Base-by-base conservation (phyloP, 2,888 invertebrate species). In the Agelastica alni region DNA sequence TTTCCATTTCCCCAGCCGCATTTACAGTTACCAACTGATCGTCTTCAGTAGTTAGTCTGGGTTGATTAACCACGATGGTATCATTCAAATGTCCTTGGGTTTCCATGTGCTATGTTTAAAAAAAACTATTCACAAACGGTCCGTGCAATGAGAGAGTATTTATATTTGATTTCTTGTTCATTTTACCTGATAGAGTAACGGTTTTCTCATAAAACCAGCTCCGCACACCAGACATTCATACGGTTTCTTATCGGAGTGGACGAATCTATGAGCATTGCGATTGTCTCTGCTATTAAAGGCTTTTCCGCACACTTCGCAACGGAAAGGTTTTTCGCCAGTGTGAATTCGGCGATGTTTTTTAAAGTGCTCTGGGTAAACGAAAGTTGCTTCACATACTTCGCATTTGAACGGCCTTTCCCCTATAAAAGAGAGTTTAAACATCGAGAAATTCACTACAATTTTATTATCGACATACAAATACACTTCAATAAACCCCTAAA, bases 181-280 rank as follows among this genome's bases (percentile, higher is more conserved):
- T n/a, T n/a, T 28, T 41, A 48, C 41, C 39, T 86, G 81, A 69
- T 88, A 85, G 0, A 93, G 80, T 51, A 87, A 78, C 2, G 90
- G 89, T 67, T 91, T 91, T 6, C 92, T 79, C 91, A 92, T 92
- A 69, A 88, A 93, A 0, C 91, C 91, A 63, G 86, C 84, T 2
- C 89, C 89, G 70, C 92, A 93, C 4, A 86, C 84, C 56, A 87
- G 77, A 70, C 92, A 93, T 74, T 91, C 91, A 75, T 91, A 93
- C 0, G 91, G 92, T 67, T 92, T 93, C 72, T 91, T 89, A 72
- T 91, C 88, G 67, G 89, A 89, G 76, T 93, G 93, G 39, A 90
- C 86, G 75, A 91, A 92, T 20, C 90, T 81, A 73, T 92, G 92
- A 6, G 89, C 88, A 78, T 92, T 91, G 53, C 91, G 81, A 70